These are phyloP conservation scores for Pseudopleuronectes americanus DNA, from an alignment of 2,797 vertebrate genomes.

Conservation along the genomic window DNA sequence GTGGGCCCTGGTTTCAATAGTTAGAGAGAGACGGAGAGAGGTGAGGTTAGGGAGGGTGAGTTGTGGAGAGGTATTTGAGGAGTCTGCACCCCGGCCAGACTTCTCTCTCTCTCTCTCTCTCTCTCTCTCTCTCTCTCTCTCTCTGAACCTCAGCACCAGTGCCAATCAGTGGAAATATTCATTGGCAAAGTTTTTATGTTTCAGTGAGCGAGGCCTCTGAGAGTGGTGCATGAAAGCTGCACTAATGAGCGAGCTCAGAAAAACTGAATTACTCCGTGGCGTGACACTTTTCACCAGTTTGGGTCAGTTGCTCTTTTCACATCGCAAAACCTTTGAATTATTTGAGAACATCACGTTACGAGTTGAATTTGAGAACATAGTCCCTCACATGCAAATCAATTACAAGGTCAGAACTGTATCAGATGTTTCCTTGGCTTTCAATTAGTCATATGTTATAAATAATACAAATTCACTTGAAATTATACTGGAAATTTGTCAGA, in stretches of 20 bases:
- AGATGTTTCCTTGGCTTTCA: too few species aligned
- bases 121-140: conserved; percentile 19
- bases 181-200: conserved; percentile 55
- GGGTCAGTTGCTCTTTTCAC: too few species aligned
- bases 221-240: conserved; percentile 31
- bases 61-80: conserved; percentile 45
- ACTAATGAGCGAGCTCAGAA: conserved; percentile 6
- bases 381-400: too few species aligned
- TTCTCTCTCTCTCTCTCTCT: too few species aligned
- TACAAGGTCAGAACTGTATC: too few species aligned
- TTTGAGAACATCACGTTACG: neutral
- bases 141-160: conserved; percentile 44
- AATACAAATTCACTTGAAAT: too few species aligned
- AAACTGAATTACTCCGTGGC: conserved; percentile 8
- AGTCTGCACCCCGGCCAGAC: conserved; percentile 10
- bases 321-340: neutral
- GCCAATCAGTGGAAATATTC: conserved; percentile 67
- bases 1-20: neutral
- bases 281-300: neutral
- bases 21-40: conserved; percentile 17
- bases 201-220: conserved; percentile 43
- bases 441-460: too few species aligned
- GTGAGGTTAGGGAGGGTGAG: conserved; percentile 9
- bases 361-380: neutral
- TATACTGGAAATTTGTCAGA: too few species aligned